Evolutionary conservation across 2,797 vertebrate species (phyloP).

Genomic region (Coendou prehensilis): DNA sequence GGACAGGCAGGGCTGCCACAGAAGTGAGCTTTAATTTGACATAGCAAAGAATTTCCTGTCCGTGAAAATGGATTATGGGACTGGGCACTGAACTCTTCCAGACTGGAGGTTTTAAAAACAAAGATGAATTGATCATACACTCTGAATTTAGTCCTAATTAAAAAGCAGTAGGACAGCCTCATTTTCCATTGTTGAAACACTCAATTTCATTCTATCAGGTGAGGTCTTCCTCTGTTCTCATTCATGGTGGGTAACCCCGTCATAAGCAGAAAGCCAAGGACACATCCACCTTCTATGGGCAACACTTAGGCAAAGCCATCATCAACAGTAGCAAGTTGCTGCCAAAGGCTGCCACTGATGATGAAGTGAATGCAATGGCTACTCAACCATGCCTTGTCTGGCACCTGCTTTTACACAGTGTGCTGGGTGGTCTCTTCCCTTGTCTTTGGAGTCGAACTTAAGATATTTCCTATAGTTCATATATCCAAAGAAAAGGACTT

Average conservation of each 20-base stretch:
- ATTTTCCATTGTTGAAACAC: background rate
- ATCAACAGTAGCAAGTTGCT: background rate
- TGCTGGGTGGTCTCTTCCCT: background rate
- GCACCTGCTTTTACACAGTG: background rate
- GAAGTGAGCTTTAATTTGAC: background rate
- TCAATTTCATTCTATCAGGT: background rate
- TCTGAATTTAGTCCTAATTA: background rate
- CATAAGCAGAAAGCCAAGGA: background rate
- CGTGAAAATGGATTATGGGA: background rate
- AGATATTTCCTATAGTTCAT: background rate
- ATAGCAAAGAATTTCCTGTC: background rate
- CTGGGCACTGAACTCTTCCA: background rate
- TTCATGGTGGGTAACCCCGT: background rate
- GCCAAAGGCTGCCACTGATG: background rate
- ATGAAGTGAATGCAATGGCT: fast-evolving
- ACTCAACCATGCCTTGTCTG: fast-evolving
- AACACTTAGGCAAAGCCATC: background rate
- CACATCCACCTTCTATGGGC: fast-evolving
- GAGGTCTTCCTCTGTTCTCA: background rate
- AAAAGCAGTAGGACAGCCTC: background rate
- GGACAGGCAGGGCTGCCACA: background rate
- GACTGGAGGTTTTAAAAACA: background rate
- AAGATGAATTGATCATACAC: fast-evolving
- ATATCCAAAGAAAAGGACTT: background rate
- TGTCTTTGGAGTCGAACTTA: background rate